Conservation (phyloP, 2,797 vertebrate species). For the Orientallactaga sibirica region DNA sequence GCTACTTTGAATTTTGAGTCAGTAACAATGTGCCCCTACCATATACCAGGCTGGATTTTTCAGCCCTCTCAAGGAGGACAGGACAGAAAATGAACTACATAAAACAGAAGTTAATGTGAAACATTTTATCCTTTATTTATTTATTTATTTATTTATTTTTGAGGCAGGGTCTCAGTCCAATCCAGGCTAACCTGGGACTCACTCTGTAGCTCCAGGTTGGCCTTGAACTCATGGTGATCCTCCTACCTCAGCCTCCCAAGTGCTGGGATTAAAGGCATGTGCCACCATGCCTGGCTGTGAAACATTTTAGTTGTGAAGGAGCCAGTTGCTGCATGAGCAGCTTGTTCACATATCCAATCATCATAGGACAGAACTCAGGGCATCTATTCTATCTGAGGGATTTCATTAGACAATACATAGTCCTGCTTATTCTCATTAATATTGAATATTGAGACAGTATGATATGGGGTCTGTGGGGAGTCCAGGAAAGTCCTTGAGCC, state of each 20-base stretch:
- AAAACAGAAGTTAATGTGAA: conserved; percentile 46
- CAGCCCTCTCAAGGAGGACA: conserved; percentile 44
- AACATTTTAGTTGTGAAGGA: conserved; percentile 22
- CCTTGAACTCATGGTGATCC: too few species aligned
- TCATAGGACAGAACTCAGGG: conserved; percentile 37
- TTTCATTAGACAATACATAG: conserved; percentile 11
- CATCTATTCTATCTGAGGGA: not conserved
- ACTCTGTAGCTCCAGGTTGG: too few species aligned
- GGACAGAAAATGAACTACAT: conserved; percentile 33
- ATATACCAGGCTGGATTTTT: conserved; percentile 32
- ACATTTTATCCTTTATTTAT: not conserved
- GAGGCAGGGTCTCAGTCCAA: too few species aligned
- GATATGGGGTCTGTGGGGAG: too few species aligned
- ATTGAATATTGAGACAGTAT: conserved; percentile 14
- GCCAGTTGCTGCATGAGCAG: conserved; percentile 22
- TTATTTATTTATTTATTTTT: too few species aligned
- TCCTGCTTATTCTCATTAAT: not conserved
- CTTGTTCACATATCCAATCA: conserved; percentile 30
- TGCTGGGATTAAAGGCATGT: too few species aligned
- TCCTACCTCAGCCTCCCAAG: too few species aligned
- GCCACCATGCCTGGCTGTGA: too few species aligned
- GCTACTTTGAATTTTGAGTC: conserved; percentile 40
- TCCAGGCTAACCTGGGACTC: too few species aligned
- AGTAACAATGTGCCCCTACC: not conserved
- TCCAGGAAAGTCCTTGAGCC: too few species aligned